phyloP scores from a whole-genome alignment of 2,797 vertebrate genomes.

The Furcifer pardalis region DNA sequence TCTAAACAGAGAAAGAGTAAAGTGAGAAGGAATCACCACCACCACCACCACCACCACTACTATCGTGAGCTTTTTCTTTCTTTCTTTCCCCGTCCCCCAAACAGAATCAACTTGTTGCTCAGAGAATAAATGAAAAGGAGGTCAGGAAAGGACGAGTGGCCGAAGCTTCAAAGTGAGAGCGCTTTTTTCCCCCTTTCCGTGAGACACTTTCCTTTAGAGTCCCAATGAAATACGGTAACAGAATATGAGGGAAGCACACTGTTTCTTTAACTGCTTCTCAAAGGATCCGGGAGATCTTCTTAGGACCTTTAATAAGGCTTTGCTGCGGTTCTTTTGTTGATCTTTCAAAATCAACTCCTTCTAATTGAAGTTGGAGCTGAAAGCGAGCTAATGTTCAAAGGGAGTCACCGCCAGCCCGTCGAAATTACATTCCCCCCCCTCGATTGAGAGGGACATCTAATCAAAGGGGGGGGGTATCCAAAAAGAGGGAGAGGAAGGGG shows the following conservation, averaged over 20 bases:
- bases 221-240: slow-evolving; percentile 79
- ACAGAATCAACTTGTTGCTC: slow-evolving; percentile 55
- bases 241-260: slow-evolving; percentile 76
- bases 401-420: slow-evolving; percentile 77
- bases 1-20: slow-evolving; percentile 61
- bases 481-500: slow-evolving; percentile 24
- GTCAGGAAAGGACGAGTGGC: slow-evolving; percentile 47
- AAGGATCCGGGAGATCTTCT: slow-evolving; percentile 73
- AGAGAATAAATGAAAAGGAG: slow-evolving; percentile 65
- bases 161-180: slow-evolving; percentile 75
- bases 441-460: slow-evolving; percentile 68
- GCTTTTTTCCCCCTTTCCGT: slow-evolving; percentile 43
- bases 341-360: slow-evolving; percentile 82
- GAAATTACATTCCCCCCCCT: slow-evolving; percentile 74
- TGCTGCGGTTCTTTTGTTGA: slow-evolving; percentile 81
- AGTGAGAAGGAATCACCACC: slow-evolving; percentile 8
- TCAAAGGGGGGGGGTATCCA: slow-evolving; percentile 71
- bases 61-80: slow-evolving; percentile 15
- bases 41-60: not conserved
- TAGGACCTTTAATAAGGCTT: slow-evolving; percentile 76
- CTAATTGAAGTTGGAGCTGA: slow-evolving; percentile 84
- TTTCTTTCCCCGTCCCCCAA: slow-evolving; percentile 12
- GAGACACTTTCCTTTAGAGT: slow-evolving; percentile 75
- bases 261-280: slow-evolving; percentile 79
- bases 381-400: slow-evolving; percentile 92